Evolutionary conservation across 2,888 invertebrate species (phyloP), one percentile per base, ranked within the genome.

Genomic region (Pristionchus arcanus): DNA sequence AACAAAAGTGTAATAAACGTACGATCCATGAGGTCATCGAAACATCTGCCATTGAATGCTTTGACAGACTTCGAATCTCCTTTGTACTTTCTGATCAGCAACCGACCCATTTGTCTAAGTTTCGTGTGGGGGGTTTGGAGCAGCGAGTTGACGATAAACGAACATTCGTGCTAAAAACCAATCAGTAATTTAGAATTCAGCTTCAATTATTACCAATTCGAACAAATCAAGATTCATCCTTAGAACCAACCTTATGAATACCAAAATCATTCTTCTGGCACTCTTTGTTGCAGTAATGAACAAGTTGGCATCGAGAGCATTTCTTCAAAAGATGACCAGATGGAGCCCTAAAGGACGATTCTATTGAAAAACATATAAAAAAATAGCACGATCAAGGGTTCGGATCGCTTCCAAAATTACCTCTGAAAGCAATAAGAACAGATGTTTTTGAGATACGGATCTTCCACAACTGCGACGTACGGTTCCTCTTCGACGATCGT

Each of bases 41-140:
- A 88, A 25, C 21, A 31, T 53, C 87, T 37, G 11, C 55, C 74
- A 55, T 88, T 88, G 74, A 74, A 88, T 34, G 74, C 66, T n/a
- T 87, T 87, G 42, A 87, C 87, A 28, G n/a, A 68, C 19, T 19
- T 74, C 31, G 21, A 19, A 4, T 88, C 87, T 88, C 87, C 87
- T 88, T 31, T 66, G 9, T 13, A 49, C n/a, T 55, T 74, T 55
- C 71, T 88, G 13, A 88, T 71, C 25, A 88, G 15, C n/a, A 88
- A 31, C 68, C 91, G 31, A 55, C 74, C 87, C 81, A 91, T 85
- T 9, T 91, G 84, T 21, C 91, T 90, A 37, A 90, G 90, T n/a
- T 86, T 90, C 42, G 91, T 88, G n/a, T n/a, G 53, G 15, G 91
- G 91, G 11, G 90, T 55, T 59, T 85, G n/a, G 34, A 90, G 91